Base-by-base conservation (phyloP, 2,797 vertebrate species). In the Amphiprion clarkii region DNA sequence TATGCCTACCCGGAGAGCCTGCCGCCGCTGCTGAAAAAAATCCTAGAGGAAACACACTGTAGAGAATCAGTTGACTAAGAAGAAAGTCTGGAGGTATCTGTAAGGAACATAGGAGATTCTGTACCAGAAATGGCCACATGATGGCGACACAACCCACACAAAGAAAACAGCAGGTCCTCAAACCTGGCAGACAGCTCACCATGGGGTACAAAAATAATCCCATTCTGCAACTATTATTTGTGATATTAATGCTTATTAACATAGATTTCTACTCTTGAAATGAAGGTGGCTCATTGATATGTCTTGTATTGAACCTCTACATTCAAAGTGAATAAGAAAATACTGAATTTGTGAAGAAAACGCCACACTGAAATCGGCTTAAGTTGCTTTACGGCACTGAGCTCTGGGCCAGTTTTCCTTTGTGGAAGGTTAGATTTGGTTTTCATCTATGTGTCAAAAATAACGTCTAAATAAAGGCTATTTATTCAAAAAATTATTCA, bases 91-190 rank as follows among this genome's bases (percentile, higher is more conserved):
- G 11, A 23, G 1, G 27, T 55, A 29, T 9, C 31, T 29, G 8
- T 16, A 55, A 0, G 36, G 7, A 36, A 21, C 13, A 6, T 29
- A 17, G 40, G 5, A 29, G n/a, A 25, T 17, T 31, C 12, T 9
- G 39, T 74, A 51, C 40, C 29, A 57, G 1, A 60, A 1, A 11
- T 61, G 27, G 25, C 86, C 92, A 89, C 72, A 73, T 87, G 93
- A 88, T 92, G 90, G 88, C 83, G 75, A 71, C 76, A 88, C 55
- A 89, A 44, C 39, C 69, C 53, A 67, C 5, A 49, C 5, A 83
- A 84, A 79, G 27, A 63, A 49, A 74, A 13, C 2, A 0, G 3
- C 3, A 46, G n/a, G 19, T 42, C 44, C 8, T 11, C 17, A 14
- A 74, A 68, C 5, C 67, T 71, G 71, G 66, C 69, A 54, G 33